Evolutionary conservation across 2,888 invertebrate genomes (phyloP).

Genomic region (Drosophila prolongata): DNA sequence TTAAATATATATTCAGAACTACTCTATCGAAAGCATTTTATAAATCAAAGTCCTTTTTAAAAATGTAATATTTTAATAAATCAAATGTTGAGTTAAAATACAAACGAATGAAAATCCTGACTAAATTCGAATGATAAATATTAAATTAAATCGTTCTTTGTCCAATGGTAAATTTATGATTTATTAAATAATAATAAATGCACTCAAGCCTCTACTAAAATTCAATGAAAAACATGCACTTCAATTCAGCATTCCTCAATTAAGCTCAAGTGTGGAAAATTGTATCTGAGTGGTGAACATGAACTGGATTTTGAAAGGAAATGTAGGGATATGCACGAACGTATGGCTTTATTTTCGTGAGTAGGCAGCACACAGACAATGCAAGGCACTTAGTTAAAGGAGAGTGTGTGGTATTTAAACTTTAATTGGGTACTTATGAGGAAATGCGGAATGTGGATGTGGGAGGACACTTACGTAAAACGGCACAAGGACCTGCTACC

Average conservation of each 20-base stretch:
- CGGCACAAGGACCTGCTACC: conserved; percentile 51
- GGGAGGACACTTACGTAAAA: conserved; percentile 65
- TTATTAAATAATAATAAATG: no score
- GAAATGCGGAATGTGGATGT: conserved; percentile 11
- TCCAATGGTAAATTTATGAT: no score
- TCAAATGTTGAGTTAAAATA: no score
- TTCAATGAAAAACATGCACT: conserved; percentile 1
- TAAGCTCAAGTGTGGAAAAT: conserved; percentile 26
- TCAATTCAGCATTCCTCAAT: conserved; percentile 14
- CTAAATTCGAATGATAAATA: no score
- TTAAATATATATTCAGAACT: no score
- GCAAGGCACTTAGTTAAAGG: conserved; percentile 25
- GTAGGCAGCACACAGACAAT: conserved; percentile 31
- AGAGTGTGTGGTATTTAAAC: conserved; percentile 7
- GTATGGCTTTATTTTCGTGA: conserved; percentile 7
- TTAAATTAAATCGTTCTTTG: no score
- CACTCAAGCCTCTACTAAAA: background rate
- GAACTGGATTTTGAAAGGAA: conserved; percentile 22
- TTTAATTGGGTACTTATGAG: conserved; percentile 16
- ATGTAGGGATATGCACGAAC: conserved; percentile 18
- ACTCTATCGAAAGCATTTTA: no score
- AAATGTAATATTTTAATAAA: no score
- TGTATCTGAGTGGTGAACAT: conserved; percentile 17
- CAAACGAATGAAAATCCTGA: no score
- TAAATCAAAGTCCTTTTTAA: no score